Percentiles rank a stretch among this genome's conserved stretches.
These are phyloP conservation scores for Sthenelais limicola DNA, from an alignment of 2,888 invertebrate species.

Conservation along the genomic window DNA sequence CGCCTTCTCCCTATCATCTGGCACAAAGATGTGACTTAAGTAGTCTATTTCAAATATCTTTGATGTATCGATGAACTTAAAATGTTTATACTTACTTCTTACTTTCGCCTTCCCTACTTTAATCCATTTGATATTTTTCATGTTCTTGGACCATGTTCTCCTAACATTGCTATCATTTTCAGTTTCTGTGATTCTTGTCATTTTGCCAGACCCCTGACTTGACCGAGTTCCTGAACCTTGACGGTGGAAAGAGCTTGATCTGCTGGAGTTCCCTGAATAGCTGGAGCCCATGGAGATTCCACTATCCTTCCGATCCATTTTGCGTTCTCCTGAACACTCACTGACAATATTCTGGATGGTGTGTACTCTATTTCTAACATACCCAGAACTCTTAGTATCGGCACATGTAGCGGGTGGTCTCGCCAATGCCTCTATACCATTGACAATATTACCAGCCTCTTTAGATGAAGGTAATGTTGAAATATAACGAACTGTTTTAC, in stretches of 20 bases:
- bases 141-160: background rate
- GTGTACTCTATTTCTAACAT: background rate
- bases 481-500: conserved; percentile 7
- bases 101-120: conserved; percentile 26
- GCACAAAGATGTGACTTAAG: too few relatives aligned
- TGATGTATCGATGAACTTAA: too few relatives aligned
- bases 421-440: conserved; percentile 1
- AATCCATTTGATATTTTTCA: conserved; percentile 39
- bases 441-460: conserved; percentile 8
- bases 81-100: conserved; percentile 13
- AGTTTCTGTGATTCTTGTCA: conserved; percentile 18
- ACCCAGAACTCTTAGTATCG: background rate
- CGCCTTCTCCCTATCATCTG: background rate
- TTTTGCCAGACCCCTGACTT: conserved; percentile 4
- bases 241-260: conserved; percentile 16
- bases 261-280: background rate
- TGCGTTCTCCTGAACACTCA: background rate
- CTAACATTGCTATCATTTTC: background rate
- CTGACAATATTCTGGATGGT: background rate
- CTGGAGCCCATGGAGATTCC: conserved; percentile 40
- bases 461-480: background rate
- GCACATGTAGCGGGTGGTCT: background rate
- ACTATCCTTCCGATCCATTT: conserved; percentile 39
- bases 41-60: too few relatives aligned
- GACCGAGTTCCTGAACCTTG: conserved; percentile 32